These are phyloP conservation scores for Osmerus eperlanus DNA, from an alignment of 2,113 vertebrate genomes.

Conservation along the genomic window DNA sequence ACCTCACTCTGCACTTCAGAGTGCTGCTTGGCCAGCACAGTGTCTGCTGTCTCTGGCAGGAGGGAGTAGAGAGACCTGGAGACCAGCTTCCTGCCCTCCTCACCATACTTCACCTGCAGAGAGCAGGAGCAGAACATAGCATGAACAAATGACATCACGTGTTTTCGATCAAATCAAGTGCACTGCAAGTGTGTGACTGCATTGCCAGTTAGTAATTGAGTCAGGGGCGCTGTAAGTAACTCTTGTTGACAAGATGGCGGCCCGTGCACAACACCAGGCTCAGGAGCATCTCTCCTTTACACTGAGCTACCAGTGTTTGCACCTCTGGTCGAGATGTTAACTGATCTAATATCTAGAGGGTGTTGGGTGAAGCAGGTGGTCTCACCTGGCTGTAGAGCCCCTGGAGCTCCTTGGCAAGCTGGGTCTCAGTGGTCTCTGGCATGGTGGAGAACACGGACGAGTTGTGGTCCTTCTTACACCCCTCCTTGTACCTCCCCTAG, in stretches of 20 bases:
- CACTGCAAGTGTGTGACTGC: no score
- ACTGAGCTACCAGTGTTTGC: no score
- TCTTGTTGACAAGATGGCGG: no score
- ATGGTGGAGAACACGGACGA: slow-evolving; percentile 32
- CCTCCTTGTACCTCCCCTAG: background rate
- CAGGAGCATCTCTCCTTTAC: background rate
- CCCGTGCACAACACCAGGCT: no score
- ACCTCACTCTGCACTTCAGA: slow-evolving; percentile 37
- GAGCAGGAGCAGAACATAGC: no score
- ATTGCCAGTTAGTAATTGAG: no score
- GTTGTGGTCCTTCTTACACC: background rate
- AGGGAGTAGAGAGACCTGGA: slow-evolving; percentile 29
- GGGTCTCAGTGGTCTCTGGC: slow-evolving; percentile 34
- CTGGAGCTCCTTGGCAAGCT: slow-evolving; percentile 14
- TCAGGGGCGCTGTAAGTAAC: no score
- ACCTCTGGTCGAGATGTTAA: background rate
- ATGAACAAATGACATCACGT: no score
- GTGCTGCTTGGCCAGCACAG: slow-evolving; percentile 25
- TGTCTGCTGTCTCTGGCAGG: slow-evolving; percentile 38
- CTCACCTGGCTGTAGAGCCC: background rate
- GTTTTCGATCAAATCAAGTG: no score
- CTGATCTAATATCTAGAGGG: background rate
- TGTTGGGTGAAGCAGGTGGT: no score
- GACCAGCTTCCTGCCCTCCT: slow-evolving; percentile 29
- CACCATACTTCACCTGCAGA: slow-evolving; percentile 38